These are phyloP conservation scores for Bos indicus DNA, from an alignment of 2,113 vertebrate species.

Conservation along the genomic window DNA sequence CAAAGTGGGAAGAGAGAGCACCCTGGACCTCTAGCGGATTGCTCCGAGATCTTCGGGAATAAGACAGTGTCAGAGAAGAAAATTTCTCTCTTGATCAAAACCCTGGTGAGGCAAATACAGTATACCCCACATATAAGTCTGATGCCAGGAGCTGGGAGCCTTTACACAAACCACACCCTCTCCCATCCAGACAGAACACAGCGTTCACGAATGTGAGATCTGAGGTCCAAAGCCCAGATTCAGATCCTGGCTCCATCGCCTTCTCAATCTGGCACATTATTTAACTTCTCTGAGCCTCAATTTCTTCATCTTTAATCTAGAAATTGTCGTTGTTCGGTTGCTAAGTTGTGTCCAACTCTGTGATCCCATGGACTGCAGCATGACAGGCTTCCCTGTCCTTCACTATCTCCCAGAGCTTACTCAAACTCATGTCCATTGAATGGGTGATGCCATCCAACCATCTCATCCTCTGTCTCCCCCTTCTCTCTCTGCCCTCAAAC, in stretches of 20 bases:
- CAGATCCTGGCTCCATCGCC: neutral
- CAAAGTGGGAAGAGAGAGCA: accelerated
- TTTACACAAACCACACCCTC: accelerated
- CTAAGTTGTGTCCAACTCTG: neutral
- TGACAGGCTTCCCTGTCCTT: neutral
- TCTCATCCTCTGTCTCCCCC: neutral
- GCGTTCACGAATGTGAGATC: accelerated
- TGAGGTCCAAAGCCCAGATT: too few relatives aligned
- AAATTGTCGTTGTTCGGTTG: neutral
- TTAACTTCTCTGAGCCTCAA: neutral
- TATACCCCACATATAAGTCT: accelerated
- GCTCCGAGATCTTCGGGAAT: accelerated
- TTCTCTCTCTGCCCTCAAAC: neutral
- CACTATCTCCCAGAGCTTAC: neutral
- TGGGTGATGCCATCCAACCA: neutral
- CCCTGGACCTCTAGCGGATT: accelerated
- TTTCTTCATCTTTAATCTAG: neutral
- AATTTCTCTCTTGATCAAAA: neutral
- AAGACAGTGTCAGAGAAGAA: accelerated
- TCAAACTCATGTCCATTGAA: neutral
- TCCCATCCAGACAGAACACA: accelerated
- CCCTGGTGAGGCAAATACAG: neutral
- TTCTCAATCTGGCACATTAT: accelerated
- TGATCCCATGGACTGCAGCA: neutral
- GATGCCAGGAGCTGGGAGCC: accelerated